Evolutionary conservation across 1,140 invertebrate genomes (phyloP).

Genomic region (Diorhabda carinulata): DNA sequence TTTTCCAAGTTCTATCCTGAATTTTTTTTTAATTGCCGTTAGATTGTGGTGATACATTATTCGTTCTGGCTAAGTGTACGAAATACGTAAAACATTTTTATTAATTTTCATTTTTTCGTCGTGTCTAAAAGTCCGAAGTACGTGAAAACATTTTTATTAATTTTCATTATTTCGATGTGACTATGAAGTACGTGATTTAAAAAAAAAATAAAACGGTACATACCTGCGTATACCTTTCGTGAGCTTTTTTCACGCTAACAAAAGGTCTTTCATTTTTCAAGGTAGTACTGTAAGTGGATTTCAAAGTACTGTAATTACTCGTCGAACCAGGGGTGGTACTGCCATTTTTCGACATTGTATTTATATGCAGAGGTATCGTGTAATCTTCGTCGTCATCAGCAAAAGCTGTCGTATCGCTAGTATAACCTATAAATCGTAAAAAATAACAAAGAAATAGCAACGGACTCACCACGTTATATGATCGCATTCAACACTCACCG

Average conservation of each 20-base stretch:
- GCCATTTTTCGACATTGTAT: slow-evolving; percentile 49
- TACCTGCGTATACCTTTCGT: slow-evolving; percentile 51
- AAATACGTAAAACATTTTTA: too few relatives aligned
- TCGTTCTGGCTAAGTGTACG: too few relatives aligned
- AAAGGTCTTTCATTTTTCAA: slow-evolving; percentile 56
- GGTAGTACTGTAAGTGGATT: slow-evolving; percentile 26
- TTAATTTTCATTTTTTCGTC: too few relatives aligned
- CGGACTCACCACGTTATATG: too few relatives aligned
- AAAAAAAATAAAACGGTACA: too few relatives aligned
- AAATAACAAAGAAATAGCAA: neutral
- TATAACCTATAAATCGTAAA: slow-evolving; percentile 51
- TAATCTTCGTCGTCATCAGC: slow-evolving; percentile 67
- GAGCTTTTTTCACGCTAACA: slow-evolving; percentile 60
- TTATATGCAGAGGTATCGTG: slow-evolving; percentile 62
- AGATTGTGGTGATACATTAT: too few relatives aligned
- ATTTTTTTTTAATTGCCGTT: too few relatives aligned
- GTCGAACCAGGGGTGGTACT: slow-evolving; percentile 26
- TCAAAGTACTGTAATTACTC: slow-evolving; percentile 29
- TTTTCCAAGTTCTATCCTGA: too few relatives aligned
- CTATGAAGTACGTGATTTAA: too few relatives aligned
- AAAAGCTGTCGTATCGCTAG: slow-evolving; percentile 72
- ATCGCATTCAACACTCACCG: slow-evolving; percentile 33
- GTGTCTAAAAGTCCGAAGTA: too few relatives aligned
- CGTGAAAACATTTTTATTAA: too few relatives aligned
- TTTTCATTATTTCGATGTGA: too few relatives aligned